Evolutionary conservation across 1,140 invertebrate species (phyloP).

Genomic region (Lasioglossum baleicum): DNA sequence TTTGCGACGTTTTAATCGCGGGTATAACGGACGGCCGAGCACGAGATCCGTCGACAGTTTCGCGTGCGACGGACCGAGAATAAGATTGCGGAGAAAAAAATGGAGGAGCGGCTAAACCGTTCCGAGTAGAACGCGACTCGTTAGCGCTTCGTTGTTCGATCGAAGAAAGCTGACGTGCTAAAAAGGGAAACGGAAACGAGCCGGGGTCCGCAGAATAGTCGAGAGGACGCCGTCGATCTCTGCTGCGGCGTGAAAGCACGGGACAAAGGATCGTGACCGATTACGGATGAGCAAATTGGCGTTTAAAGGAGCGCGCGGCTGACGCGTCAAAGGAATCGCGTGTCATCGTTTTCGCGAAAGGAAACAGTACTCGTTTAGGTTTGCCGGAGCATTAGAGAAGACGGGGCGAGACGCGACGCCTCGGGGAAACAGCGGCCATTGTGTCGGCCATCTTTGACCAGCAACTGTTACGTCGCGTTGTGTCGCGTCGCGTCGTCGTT

Average conservation of each 20-base stretch:
- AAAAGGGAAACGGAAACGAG: constrained; percentile 12
- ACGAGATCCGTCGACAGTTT: background rate
- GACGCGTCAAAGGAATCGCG: constrained; percentile 25
- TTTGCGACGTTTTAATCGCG: no score
- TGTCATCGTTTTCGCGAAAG: constrained; percentile 26
- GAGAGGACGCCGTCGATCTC: background rate
- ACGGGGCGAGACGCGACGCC: background rate
- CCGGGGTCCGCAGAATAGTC: constrained; percentile 12
- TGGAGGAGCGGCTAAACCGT: background rate
- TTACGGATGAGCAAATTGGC: background rate
- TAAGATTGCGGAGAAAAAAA: background rate
- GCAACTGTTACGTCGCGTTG: constrained; percentile 18
- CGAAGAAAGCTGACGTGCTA: background rate
- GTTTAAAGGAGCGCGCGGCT: background rate
- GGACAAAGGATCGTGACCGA: constrained; percentile 9
- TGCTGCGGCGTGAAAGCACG: background rate
- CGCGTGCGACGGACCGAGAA: background rate
- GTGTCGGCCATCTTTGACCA: constrained; percentile 44
- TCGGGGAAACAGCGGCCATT: constrained; percentile 36
- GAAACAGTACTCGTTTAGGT: constrained; percentile 8
- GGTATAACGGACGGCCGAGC: no score
- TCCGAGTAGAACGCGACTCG: background rate
- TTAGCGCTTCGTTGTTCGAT: constrained; percentile 23
- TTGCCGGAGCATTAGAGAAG: background rate
- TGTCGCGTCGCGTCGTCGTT: background rate